These are phyloP conservation scores for Mus caroli DNA, from an alignment of 2,797 vertebrate genomes.

Conservation along the genomic window DNA sequence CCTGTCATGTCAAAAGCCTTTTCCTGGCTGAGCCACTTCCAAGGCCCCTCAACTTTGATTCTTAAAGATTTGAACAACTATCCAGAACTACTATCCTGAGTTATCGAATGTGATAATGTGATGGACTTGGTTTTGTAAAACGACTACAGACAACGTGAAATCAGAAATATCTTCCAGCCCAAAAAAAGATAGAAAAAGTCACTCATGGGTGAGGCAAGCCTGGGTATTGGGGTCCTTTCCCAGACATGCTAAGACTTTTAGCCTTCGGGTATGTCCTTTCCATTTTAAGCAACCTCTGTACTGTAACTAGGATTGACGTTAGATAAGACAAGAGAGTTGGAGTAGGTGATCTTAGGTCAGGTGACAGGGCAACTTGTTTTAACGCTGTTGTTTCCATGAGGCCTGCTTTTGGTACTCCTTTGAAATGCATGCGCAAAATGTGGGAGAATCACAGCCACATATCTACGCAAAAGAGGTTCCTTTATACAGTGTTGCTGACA, in stretches of 20 bases:
- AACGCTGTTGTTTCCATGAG: background rate
- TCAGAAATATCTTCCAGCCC: slow-evolving; percentile 31
- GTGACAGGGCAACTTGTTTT: slow-evolving; percentile 56
- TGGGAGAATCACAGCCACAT: slow-evolving; percentile 22
- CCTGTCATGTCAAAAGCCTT: background rate
- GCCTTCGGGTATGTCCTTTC: background rate
- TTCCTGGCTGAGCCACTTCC: background rate
- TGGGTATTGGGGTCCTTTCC: background rate
- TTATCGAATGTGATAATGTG: background rate
- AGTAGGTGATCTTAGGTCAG: slow-evolving; percentile 20
- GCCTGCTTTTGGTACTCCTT: background rate
- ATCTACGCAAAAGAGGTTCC: background rate
- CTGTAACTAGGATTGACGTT: slow-evolving; percentile 48
- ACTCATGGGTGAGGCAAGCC: background rate
- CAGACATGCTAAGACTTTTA: background rate
- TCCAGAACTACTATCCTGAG: background rate
- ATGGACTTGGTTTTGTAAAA: slow-evolving; percentile 2
- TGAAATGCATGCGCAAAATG: slow-evolving; percentile 60
- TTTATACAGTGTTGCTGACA: background rate
- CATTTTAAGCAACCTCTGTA: slow-evolving; percentile 38
- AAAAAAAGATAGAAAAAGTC: background rate
- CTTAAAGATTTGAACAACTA: background rate
- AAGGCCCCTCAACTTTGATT: background rate
- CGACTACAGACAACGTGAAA: background rate
- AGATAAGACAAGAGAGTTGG: background rate